These are phyloP conservation scores for Upupa epops DNA, from an alignment of 2,113 vertebrate species.

Conservation along the genomic window DNA sequence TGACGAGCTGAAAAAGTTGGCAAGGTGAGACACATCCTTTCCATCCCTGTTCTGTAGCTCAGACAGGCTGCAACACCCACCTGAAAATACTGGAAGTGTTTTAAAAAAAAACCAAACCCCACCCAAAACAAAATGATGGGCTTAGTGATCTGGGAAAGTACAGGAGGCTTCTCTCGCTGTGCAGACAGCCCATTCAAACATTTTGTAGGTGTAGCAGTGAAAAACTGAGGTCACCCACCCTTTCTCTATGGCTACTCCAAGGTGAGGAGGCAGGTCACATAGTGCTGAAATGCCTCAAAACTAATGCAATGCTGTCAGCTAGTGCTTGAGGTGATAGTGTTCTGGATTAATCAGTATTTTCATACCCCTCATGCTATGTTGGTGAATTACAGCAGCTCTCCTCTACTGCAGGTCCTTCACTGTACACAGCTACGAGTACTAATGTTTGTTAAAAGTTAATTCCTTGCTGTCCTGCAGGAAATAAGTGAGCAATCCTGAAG, in stretches of 20 bases:
- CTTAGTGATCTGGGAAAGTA: background rate
- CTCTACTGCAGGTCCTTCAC: background rate
- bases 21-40: slow-evolving; percentile 74
- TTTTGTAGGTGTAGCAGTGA: background rate
- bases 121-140: background rate
- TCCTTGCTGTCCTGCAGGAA: background rate
- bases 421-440: background rate
- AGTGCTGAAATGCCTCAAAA: background rate
- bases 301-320: background rate
- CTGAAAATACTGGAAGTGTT: background rate
- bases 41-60: background rate
- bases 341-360: background rate
- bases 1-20: slow-evolving; percentile 82
- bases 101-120: background rate
- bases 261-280: background rate
- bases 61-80: background rate
- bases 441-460: background rate
- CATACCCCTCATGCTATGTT: background rate
- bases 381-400: background rate
- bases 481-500: background rate
- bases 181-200: background rate
- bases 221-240: background rate
- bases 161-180: background rate
- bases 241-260: background rate
- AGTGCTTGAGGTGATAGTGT: background rate